phyloP scores from a whole-genome alignment of 2,797 vertebrate genomes.

The Manis javanica region DNA sequence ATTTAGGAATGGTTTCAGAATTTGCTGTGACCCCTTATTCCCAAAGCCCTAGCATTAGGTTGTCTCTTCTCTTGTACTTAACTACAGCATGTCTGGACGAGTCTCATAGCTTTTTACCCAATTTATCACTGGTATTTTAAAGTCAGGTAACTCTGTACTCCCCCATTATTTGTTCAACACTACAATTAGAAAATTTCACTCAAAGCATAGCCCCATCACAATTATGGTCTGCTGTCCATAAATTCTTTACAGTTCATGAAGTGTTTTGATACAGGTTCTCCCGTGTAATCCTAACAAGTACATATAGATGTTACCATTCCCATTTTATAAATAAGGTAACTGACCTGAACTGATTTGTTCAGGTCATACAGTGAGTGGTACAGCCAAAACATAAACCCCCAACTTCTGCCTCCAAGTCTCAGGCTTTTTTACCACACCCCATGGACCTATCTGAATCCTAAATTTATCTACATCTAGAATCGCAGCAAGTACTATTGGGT shows the following conservation, averaged over 20 bases:
- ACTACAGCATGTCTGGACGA: not conserved
- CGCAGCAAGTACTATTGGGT: not conserved
- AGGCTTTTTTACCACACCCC: not conserved
- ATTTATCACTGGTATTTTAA: not conserved
- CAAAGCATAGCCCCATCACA: not conserved
- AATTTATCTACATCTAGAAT: not conserved
- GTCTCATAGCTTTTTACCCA: not conserved
- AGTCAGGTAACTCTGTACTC: not conserved
- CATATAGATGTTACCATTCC: not conserved
- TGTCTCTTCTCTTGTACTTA: not conserved
- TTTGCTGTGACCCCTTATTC: not conserved
- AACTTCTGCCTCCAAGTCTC: not conserved
- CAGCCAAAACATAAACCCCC: not conserved
- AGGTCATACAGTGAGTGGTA: not conserved
- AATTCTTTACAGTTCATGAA: not conserved
- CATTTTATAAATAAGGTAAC: not conserved
- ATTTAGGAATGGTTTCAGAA: conserved; percentile 33
- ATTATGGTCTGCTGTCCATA: not conserved
- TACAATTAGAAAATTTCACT: conserved; percentile 10
- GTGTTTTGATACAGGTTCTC: not conserved
- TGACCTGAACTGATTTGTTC: not conserved
- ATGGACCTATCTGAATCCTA: not conserved
- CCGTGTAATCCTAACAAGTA: conserved; percentile 1
- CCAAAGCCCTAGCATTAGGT: not conserved
- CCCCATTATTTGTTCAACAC: not conserved